A percentile compares a stretch with the other conserved stretches of the same genome.
These are phyloP conservation scores for Callosobruchus maculatus DNA, from an alignment of 2,888 invertebrate genomes.

Conservation along the genomic window DNA sequence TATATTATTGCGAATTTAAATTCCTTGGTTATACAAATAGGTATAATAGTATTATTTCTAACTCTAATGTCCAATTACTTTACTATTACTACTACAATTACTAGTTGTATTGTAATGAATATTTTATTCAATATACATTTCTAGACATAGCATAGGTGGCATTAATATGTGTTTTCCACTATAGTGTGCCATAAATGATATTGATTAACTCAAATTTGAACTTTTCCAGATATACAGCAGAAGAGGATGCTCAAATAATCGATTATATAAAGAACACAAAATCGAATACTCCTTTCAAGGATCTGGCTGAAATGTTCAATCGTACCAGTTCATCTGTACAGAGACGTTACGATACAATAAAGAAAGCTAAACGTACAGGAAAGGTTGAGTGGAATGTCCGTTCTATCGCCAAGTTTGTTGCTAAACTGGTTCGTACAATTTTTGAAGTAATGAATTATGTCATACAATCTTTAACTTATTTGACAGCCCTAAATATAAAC, in stretches of 20 bases:
- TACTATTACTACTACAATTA: no score
- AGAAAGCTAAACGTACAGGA: background rate
- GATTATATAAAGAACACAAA: constrained; percentile 13
- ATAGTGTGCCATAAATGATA: no score
- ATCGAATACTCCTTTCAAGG: constrained; percentile 11
- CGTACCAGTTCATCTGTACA: constrained; percentile 15
- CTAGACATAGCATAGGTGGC: no score
- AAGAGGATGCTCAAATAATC: constrained; percentile 27
- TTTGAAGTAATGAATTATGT: no score
- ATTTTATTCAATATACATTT: no score
- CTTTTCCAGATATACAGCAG: constrained; percentile 22
- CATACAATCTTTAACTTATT: no score
- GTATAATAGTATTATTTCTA: no score
- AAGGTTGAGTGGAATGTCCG: constrained; percentile 19
- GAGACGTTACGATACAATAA: constrained; percentile 11
- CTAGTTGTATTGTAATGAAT: no score
- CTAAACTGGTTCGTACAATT: constrained; percentile 9
- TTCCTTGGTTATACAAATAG: no score
- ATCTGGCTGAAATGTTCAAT: constrained; percentile 23
- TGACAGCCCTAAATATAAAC: constrained; percentile 14
- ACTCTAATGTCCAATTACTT: no score
- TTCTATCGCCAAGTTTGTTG: constrained; percentile 19
- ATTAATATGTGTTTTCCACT: no score
- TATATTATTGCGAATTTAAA: no score
- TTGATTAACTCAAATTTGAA: background rate